Evolutionary conservation across 2,888 invertebrate species (phyloP).

Genomic region (Azorinus chamasolen): DNA sequence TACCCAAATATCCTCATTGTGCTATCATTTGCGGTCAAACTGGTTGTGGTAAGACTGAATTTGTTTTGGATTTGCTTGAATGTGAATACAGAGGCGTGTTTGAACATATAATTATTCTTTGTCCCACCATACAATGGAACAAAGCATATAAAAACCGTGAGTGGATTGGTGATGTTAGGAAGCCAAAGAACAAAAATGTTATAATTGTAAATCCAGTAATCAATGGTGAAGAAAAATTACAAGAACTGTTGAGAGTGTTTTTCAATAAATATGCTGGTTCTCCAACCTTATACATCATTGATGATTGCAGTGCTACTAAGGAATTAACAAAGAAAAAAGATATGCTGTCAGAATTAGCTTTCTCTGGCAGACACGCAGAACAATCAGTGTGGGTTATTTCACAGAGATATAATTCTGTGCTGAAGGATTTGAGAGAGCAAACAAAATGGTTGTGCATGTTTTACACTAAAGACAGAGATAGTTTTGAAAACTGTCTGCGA

Average conservation of each 20-base stretch:
- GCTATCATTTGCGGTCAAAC: conserved; percentile 28
- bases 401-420: conserved; percentile 52
- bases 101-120: conserved; percentile 48
- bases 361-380: conserved; percentile 38
- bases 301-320: conserved; percentile 39
- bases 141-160: conserved; percentile 37
- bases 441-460: conserved; percentile 54
- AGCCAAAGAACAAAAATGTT: conserved; percentile 36
- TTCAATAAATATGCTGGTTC: conserved; percentile 34
- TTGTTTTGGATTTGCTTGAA: conserved; percentile 31
- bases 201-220: conserved; percentile 25
- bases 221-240: conserved; percentile 21
- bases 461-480: conserved; percentile 42
- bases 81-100: conserved; percentile 25
- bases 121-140: conserved; percentile 44
- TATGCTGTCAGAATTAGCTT: conserved; percentile 40
- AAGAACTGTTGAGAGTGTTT: conserved; percentile 32
- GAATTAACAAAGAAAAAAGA: conserved; percentile 47
- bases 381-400: conserved; percentile 54
- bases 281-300: conserved; percentile 50
- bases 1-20: conserved; percentile 23
- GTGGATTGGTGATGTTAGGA: conserved; percentile 32
- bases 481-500: conserved; percentile 58
- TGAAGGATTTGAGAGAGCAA: conserved; percentile 56
- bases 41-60: conserved; percentile 43